phyloP scores from a whole-genome alignment of 2,888 invertebrate genomes.

The Xylocampa areola region DNA sequence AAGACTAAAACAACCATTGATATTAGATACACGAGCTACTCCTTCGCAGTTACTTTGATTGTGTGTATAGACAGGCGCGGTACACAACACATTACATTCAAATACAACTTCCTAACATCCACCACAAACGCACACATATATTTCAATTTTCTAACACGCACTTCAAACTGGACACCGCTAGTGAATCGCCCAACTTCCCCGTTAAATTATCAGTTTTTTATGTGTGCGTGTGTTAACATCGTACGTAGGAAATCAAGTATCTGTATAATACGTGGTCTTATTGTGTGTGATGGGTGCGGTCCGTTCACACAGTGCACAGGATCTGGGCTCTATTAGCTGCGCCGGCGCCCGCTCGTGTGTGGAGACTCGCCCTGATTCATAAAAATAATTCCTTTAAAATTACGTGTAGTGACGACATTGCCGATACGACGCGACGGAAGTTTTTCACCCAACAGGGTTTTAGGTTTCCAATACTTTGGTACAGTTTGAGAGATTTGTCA shows the following conservation, averaged over 20 bases:
- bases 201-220: slow-evolving; percentile 6
- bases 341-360: slow-evolving; percentile 78
- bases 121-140: slow-evolving; percentile 16
- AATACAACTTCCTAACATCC: slow-evolving; percentile 19
- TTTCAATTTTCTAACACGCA: not conserved
- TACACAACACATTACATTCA: slow-evolving; percentile 27
- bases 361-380: slow-evolving; percentile 76
- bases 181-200: slow-evolving; percentile 12
- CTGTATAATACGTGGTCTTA: slow-evolving; percentile 15
- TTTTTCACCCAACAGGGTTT: slow-evolving; percentile 21
- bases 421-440: slow-evolving; percentile 27
- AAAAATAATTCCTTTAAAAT: slow-evolving; percentile 63
- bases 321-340: slow-evolving; percentile 88
- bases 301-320: slow-evolving; percentile 83
- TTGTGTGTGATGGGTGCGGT: slow-evolving; percentile 69
- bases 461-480: slow-evolving; percentile 21
- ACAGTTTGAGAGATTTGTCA: slow-evolving; percentile 10
- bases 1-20: slow-evolving; percentile 52
- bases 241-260: slow-evolving; percentile 26
- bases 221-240: slow-evolving; percentile 22
- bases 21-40: slow-evolving; percentile 33
- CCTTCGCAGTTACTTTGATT: slow-evolving; percentile 65
- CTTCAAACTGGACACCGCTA: slow-evolving; percentile 10
- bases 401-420: slow-evolving; percentile 40
- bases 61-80: slow-evolving; percentile 70